Conservation (phyloP, 2,113 vertebrate genomes). For the Cyprinus carpio region DNA sequence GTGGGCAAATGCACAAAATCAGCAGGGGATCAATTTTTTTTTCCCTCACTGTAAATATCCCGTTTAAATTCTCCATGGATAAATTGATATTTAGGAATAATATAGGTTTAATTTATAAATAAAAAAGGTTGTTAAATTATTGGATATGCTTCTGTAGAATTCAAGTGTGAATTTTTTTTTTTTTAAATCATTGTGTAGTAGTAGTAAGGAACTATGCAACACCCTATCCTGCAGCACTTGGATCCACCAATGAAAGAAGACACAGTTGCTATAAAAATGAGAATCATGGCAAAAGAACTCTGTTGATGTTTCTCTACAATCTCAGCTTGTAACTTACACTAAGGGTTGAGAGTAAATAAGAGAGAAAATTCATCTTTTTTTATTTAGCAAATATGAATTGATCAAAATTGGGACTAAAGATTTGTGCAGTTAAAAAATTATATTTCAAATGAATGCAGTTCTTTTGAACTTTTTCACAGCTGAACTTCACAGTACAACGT, state of each 20-base stretch:
- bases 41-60: too few relatives aligned
- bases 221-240: background rate
- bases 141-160: background rate
- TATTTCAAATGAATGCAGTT: background rate
- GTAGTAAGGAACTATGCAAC: background rate
- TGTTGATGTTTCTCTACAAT: background rate
- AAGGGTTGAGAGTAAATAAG: background rate
- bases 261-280: background rate
- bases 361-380: background rate
- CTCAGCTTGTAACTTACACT: background rate
- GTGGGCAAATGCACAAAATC: too few relatives aligned
- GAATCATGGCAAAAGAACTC: background rate
- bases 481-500: too few relatives aligned
- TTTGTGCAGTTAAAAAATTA: too few relatives aligned
- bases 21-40: too few relatives aligned
- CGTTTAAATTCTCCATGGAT: too few relatives aligned
- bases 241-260: background rate
- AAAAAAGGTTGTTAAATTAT: background rate
- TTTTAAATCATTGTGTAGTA: too few relatives aligned
- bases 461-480: background rate
- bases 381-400: background rate
- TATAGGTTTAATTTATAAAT: background rate
- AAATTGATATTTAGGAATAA: background rate
- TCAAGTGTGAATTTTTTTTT: too few relatives aligned
- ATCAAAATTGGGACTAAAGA: background rate